These are phyloP conservation scores for Bovichtus diacanthus DNA, from an alignment of 2,797 vertebrate species.

Conservation along the genomic window DNA sequence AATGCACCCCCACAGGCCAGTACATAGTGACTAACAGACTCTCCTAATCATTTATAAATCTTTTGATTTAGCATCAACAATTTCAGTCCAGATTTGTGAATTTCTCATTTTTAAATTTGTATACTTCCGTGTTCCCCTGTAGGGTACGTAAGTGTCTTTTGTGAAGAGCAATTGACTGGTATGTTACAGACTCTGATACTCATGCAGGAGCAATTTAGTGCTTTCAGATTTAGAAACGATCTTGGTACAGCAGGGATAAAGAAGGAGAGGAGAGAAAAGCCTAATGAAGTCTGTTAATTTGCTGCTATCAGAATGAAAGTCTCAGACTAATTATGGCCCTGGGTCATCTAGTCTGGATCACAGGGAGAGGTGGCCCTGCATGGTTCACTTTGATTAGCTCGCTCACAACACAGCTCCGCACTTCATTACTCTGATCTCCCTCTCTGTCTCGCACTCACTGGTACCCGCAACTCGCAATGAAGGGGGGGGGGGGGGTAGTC, in stretches of 20 bases:
- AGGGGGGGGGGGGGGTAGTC: background rate
- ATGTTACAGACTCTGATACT: conserved; percentile 14
- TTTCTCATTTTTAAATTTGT: conserved; percentile 34
- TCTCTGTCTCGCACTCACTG: conserved; percentile 46
- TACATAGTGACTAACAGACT: conserved; percentile 59
- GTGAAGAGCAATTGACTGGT: background rate
- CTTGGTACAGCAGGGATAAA: conserved; percentile 41
- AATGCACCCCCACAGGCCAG: conserved; percentile 40
- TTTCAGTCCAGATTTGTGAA: conserved; percentile 46
- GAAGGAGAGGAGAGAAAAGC: conserved; percentile 46
- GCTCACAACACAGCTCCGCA: conserved; percentile 70
- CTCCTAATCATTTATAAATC: conserved; percentile 60
- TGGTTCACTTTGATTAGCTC: conserved; percentile 81
- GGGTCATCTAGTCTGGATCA: conserved; percentile 80
- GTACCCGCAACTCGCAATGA: conserved; percentile 4
- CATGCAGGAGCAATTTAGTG: conserved; percentile 37
- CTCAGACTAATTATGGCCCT: conserved; percentile 80
- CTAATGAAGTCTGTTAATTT: conserved; percentile 83
- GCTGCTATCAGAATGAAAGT: conserved; percentile 80
- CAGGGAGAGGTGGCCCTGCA: conserved; percentile 78
- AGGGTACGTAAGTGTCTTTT: conserved; percentile 7
- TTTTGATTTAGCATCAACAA: conserved; percentile 44
- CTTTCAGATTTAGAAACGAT: conserved; percentile 41
- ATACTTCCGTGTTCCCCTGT: background rate
- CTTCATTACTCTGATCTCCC: conserved; percentile 75